Evolutionary conservation across 2,888 invertebrate genomes (phyloP).

Genomic region (Macroteleia sp.): DNA sequence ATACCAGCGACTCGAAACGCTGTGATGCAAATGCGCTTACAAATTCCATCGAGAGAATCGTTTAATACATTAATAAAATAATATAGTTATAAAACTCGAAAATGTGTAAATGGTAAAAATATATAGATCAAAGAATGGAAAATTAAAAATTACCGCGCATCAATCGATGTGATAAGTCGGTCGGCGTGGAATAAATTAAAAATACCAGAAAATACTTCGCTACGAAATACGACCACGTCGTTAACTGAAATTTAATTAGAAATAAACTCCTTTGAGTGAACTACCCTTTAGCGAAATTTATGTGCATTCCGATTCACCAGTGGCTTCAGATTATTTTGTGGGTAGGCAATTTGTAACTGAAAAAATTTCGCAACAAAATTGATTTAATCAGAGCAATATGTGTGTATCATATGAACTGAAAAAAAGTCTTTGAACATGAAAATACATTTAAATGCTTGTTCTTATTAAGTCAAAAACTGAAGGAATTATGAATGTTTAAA

Average conservation of each 20-base stretch:
- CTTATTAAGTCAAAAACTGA: too few relatives aligned
- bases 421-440: too few relatives aligned
- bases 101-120: not conserved
- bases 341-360: too few relatives aligned
- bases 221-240: not conserved
- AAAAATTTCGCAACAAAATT: too few relatives aligned
- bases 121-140: slow-evolving; percentile 3
- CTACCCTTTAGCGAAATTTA: too few relatives aligned
- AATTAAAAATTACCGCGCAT: slow-evolving; percentile 18
- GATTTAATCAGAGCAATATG: too few relatives aligned
- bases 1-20: not conserved
- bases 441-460: too few relatives aligned
- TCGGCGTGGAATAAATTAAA: slow-evolving; percentile 19
- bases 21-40: not conserved
- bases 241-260: slow-evolving; percentile 38
- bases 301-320: too few relatives aligned
- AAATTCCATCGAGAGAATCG: not conserved
- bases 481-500: too few relatives aligned
- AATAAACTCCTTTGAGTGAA: too few relatives aligned
- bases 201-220: slow-evolving; percentile 25
- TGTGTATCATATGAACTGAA: too few relatives aligned
- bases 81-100: not conserved
- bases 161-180: slow-evolving; percentile 24
- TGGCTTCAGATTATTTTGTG: too few relatives aligned
- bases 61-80: not conserved